Evolutionary conservation across 2,113 vertebrate species (phyloP).

Genomic region (Paradoxurus hermaphroditus): DNA sequence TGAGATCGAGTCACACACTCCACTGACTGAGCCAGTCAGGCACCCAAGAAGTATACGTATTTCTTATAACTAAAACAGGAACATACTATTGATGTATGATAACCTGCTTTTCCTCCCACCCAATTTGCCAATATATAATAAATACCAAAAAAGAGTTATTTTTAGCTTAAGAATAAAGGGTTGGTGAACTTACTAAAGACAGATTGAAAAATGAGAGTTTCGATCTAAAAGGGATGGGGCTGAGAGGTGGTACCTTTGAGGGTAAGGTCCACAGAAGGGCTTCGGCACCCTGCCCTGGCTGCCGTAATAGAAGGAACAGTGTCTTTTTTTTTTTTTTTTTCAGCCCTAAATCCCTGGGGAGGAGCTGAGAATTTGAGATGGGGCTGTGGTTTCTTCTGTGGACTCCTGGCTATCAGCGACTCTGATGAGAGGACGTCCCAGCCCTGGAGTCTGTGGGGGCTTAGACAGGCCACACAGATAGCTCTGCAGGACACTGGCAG

Average conservation of each 20-base stretch:
- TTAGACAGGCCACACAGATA: constrained; percentile 5
- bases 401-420: constrained; percentile 18
- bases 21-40: too few species aligned
- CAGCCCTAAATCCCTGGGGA: not conserved
- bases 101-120: not conserved
- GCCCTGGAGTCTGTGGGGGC: not conserved
- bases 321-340: constrained; percentile 17
- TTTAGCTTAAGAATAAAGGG: not conserved
- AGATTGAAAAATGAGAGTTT: constrained; percentile 29
- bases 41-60: not conserved
- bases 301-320: not conserved
- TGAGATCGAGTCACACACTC: too few species aligned
- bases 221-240: not conserved
- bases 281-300: not conserved
- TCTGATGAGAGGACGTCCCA: constrained; percentile 12
- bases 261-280: not conserved
- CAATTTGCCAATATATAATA: constrained; percentile 26
- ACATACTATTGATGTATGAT: not conserved
- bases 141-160: not conserved
- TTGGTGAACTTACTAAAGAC: not conserved
- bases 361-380: not conserved
- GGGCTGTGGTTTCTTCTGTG: constrained; percentile 33
- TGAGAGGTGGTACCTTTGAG: not conserved
- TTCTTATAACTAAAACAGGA: constrained; percentile 21
- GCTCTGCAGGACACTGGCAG: not conserved